Percentiles rank a stretch among this genome's conserved stretches.
Evolutionary conservation across 2,888 invertebrate species (phyloP).

Genomic region (Platynereis dumerilii): DNA sequence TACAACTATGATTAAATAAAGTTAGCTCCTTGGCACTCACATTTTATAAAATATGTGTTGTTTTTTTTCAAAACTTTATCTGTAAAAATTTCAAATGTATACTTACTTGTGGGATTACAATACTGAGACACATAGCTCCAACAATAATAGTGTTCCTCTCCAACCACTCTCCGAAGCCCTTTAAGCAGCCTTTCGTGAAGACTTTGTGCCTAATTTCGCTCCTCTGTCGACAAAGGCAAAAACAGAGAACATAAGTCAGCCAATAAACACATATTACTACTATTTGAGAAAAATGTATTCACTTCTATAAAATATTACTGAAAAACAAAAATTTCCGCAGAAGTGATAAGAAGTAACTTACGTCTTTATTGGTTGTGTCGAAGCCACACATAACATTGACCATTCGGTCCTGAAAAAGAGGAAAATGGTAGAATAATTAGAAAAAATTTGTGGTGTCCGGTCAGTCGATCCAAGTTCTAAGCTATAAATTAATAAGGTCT

Average conservation of each 20-base stretch:
- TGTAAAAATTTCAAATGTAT: too few relatives aligned
- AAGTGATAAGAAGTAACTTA: too few relatives aligned
- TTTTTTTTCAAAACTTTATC: too few relatives aligned
- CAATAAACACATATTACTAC: too few relatives aligned
- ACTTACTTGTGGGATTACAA: conserved; percentile 57
- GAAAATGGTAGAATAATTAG: not conserved
- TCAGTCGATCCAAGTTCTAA: too few relatives aligned
- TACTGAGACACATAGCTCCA: conserved; percentile 51
- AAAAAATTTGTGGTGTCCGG: not conserved
- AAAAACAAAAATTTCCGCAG: too few relatives aligned
- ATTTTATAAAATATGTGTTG: too few relatives aligned
- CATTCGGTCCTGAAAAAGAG: conserved; percentile 48
- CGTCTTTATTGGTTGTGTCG: conserved; percentile 45
- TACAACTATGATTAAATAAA: too few relatives aligned
- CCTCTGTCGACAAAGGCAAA: conserved; percentile 3
- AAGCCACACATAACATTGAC: conserved; percentile 57
- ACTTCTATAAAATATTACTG: too few relatives aligned
- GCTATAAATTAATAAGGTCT: too few relatives aligned
- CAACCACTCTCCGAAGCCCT: conserved; percentile 54
- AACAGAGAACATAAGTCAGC: not conserved
- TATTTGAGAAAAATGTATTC: too few relatives aligned
- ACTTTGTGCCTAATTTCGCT: conserved; percentile 43
- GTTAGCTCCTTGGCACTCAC: too few relatives aligned
- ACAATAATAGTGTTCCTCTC: conserved; percentile 51
- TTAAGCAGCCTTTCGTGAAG: conserved; percentile 54